A percentile compares a stretch with the other conserved stretches of the same genome.
These are phyloP conservation scores for Acanthurus leucopareius DNA, from an alignment of 2,797 vertebrate genomes.

Conservation along the genomic window DNA sequence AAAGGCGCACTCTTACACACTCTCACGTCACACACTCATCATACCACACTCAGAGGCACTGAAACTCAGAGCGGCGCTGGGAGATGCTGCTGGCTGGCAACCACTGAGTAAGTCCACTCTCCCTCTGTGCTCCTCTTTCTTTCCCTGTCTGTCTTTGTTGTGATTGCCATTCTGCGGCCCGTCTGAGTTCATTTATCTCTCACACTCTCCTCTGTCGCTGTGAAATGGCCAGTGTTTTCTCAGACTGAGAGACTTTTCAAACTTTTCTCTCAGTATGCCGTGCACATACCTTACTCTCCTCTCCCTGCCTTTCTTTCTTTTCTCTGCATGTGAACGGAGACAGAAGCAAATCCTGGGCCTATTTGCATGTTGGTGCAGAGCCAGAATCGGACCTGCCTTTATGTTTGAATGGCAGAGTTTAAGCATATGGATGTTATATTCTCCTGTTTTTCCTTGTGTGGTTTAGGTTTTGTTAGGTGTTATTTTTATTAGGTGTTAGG, in stretches of 20 bases:
- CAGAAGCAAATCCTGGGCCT: conserved; percentile 38
- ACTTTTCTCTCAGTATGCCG: conserved; percentile 77
- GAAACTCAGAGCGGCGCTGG: conserved; percentile 43
- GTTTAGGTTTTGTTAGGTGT: conserved; percentile 5
- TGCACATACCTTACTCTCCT: conserved; percentile 57
- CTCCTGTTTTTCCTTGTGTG: conserved; percentile 17
- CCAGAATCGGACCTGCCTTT: conserved; percentile 46
- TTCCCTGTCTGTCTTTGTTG: conserved; percentile 37
- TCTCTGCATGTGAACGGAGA: conserved; percentile 40
- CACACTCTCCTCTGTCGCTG: conserved; percentile 44
- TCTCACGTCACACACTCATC: conserved; percentile 53
- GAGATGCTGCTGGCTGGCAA: conserved; percentile 67
- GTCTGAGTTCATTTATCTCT: conserved; percentile 69
- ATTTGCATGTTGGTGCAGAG: conserved; percentile 63
- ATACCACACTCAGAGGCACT: conserved; percentile 32
- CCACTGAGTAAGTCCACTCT: conserved; percentile 69
- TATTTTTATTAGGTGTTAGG: not conserved
- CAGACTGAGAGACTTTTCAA: conserved; percentile 72
- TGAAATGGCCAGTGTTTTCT: conserved; percentile 68
- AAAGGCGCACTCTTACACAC: conserved; percentile 32
- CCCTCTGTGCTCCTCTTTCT: conserved; percentile 35
- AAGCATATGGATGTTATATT: conserved; percentile 12
- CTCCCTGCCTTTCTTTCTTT: conserved; percentile 40
- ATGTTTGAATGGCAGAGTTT: conserved; percentile 20
- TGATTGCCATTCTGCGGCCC: conserved; percentile 50